Base-by-base conservation (phyloP, 2,888 invertebrate genomes). In the Mycalesis mineus region DNA sequence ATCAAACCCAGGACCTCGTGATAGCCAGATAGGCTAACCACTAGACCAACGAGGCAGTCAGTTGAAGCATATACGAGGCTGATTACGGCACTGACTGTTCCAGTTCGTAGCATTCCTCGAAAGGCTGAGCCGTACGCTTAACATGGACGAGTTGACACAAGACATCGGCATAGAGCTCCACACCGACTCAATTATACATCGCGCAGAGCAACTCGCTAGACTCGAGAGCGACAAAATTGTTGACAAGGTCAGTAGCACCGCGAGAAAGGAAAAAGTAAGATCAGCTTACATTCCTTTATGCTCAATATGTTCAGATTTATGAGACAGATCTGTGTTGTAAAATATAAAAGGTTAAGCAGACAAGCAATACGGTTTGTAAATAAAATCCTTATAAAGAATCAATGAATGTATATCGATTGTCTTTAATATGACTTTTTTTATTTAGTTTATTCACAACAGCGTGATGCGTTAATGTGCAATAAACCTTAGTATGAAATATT, bases 31-130 rank as follows among this genome's bases (percentile, higher is more conserved):
- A n/a, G n/a, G n/a, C n/a, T n/a, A n/a, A n/a, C n/a, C n/a, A n/a
- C n/a, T n/a, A n/a, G n/a, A n/a, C n/a, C n/a, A n/a, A n/a, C n/a
- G n/a, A n/a, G n/a, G n/a, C n/a, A n/a, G n/a, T n/a, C n/a, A n/a
- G n/a, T n/a, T n/a, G n/a, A n/a, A n/a, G n/a, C n/a, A n/a, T n/a
- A n/a, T n/a, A n/a, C n/a, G n/a, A n/a, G n/a, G n/a, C n/a, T n/a
- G n/a, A n/a, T n/a, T n/a, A n/a, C n/a, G n/a, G n/a, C n/a, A n/a
- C n/a, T n/a, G n/a, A 53, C 13, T 51, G 45, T 55, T 52, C 69
- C 82, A 95, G 95, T 94, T 96, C 71, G 92, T 95, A 77, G 93
- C 94, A 70, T 96, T 96, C 84, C 88, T 98, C 78, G 96, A 97
- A 75, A 92, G 95, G 57, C 85, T 98, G 62, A 94, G 95, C 64